Base-by-base conservation (phyloP, 2,797 vertebrate species). In the Petrocephalus schoutedeni region DNA sequence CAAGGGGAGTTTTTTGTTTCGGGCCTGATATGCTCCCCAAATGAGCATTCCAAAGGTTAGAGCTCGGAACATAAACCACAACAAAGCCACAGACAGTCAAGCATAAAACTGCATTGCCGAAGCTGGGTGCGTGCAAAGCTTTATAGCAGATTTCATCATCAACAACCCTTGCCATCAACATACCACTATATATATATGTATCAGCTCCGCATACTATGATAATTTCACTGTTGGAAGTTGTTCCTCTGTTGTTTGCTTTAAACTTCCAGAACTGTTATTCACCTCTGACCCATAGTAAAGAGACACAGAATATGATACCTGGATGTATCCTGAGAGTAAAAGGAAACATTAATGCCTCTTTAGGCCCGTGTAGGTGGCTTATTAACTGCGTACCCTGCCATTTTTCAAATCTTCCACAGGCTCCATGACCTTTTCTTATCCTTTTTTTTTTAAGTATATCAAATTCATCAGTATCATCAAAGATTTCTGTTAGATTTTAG, bases 1-100 rank as follows among this genome's bases (percentile, higher is more conserved):
- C 16, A 16, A 28, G 74, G 36, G 56, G 54, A n/a, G 23, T 64
- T 8, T 87, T 85, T 92, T 6, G 85, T 19, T 93, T 93, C 93
- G 94, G 92, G 90, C 91, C 93, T 95, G 94, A 95, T 91, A 93
- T 91, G 84, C 89, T 94, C 93, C 93, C 93, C 93, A 93, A 92
- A 94, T 93, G 94, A 95, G 93, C 92, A 94, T 94, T 92, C 19
- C 21, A 56, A 57, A 32, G 64, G 64, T 53, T 71, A 86, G 85
- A 8, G 16, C 56, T 16, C 32, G 21, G 32, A 59, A 59, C 28
- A 41, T 6, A n/a, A 86, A 59, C 14, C 57, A 23, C n/a, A 12
- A 57, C 32, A 23, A 83, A 53, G 8, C n/a, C 49, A 23, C 49
- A 51, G 12, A 54, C 49, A 51, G 8, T 10, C 16, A 2, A 12